Evolutionary conservation across 2,113 vertebrate species (phyloP).

Genomic region (Emydura subglobosa): DNA sequence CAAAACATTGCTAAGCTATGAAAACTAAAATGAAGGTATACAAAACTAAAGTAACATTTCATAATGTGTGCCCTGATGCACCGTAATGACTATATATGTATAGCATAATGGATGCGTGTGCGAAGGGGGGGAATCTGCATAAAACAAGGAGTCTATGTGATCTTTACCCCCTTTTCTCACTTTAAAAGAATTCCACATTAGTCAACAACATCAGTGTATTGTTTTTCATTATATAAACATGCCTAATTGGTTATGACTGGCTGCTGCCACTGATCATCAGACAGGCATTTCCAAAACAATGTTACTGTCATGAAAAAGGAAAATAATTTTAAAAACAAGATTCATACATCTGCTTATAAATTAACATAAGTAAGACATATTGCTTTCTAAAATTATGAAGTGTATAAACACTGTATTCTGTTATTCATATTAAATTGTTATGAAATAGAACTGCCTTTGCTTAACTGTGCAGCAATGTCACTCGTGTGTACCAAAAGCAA

Average conservation of each 20-base stretch:
- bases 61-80: background rate
- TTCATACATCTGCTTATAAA: slow-evolving; percentile 43
- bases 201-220: background rate
- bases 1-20: background rate
- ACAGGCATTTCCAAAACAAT: slow-evolving; percentile 29
- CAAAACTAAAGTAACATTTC: background rate
- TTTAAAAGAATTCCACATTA: slow-evolving; percentile 8
- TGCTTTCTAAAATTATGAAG: slow-evolving; percentile 13
- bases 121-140: background rate
- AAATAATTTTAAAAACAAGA: slow-evolving; percentile 37
- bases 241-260: slow-evolving; percentile 41
- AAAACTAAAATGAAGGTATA: background rate
- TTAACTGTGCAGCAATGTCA: slow-evolving; percentile 22
- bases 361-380: background rate
- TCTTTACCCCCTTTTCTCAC: background rate
- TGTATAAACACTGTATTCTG: background rate
- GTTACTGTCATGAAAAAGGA: slow-evolving; percentile 47
- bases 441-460: slow-evolving; percentile 27
- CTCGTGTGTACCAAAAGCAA: slow-evolving; percentile 28
- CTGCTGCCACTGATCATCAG: slow-evolving; percentile 44
- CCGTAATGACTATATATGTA: background rate
- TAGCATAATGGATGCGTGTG: background rate
- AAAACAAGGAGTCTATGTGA: background rate
- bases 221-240: slow-evolving; percentile 41
- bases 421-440: slow-evolving; percentile 34